phyloP scores from a whole-genome alignment of 1,140 invertebrate species.

The Euwallacea similis region DNA sequence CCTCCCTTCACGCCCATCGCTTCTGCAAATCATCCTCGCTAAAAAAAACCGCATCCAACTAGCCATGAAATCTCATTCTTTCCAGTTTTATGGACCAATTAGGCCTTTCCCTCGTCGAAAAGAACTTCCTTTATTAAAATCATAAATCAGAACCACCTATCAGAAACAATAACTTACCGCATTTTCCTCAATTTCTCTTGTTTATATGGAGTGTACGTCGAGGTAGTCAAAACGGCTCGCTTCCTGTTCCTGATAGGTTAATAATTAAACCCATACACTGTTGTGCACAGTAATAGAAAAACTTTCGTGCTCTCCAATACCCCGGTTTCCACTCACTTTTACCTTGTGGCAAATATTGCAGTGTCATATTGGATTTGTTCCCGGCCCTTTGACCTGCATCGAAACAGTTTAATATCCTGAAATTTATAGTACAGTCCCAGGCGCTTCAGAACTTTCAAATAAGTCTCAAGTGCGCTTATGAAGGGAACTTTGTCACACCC shows the following conservation, averaged over 20 bases:
- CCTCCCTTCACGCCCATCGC: no score
- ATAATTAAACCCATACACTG: conserved; percentile 13
- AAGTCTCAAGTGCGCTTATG: no score
- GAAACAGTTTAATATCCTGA: no score
- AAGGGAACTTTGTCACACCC: no score
- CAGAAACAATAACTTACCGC: conserved; percentile 19
- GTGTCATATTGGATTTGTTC: neutral
- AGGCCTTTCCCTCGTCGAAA: no score
- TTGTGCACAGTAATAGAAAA: conserved; percentile 13
- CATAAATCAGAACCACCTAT: conserved; percentile 21
- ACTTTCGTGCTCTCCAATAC: neutral
- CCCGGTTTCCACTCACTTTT: neutral
- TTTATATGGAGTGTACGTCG: conserved; percentile 16
- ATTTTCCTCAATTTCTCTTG: conserved; percentile 20
- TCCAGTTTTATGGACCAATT: no score
- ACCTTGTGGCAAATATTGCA: neutral
- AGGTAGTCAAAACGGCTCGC: conserved; percentile 10
- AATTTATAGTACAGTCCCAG: no score
- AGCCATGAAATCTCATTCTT: no score
- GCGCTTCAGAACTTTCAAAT: no score
- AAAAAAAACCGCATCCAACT: no score
- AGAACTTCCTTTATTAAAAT: conserved; percentile 14
- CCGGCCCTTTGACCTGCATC: no score
- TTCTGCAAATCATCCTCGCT: no score
- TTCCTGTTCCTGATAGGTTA: conserved; percentile 15